Percentiles rank a stretch among this genome's conserved stretches.
phyloP scores from a whole-genome alignment of 2,113 vertebrate species.

The Merops nubicus region DNA sequence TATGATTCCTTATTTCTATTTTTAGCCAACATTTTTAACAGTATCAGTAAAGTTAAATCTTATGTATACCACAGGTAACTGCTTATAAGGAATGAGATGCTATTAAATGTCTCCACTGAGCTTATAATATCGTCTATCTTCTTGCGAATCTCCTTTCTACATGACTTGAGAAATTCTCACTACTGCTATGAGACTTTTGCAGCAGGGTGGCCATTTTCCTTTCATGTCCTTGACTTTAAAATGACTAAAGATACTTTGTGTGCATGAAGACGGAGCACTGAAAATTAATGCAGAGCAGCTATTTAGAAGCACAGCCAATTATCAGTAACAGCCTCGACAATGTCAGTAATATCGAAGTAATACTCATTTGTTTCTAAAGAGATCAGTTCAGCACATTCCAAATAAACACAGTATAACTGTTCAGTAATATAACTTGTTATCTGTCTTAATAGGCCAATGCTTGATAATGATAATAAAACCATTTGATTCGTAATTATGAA shows the following conservation, averaged over 20 bases:
- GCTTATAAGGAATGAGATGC: slow-evolving; percentile 25
- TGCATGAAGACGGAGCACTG: background rate
- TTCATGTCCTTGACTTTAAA: slow-evolving; percentile 71
- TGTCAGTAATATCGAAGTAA: slow-evolving; percentile 34
- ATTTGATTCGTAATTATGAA: slow-evolving; percentile 59
- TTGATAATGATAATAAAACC: slow-evolving; percentile 56
- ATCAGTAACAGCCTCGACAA: slow-evolving; percentile 31
- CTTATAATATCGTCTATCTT: background rate
- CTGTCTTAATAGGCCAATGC: slow-evolving; percentile 23
- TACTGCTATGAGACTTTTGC: slow-evolving; percentile 63
- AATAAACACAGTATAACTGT: slow-evolving; percentile 50
- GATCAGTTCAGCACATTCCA: slow-evolving; percentile 46
- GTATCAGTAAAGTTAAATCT: background rate
- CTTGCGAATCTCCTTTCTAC: slow-evolving; percentile 22
- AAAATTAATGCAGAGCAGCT: slow-evolving; percentile 33
- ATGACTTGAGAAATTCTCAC: slow-evolving; percentile 55
- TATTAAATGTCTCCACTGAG: slow-evolving; percentile 33
- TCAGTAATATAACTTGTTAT: slow-evolving; percentile 33
- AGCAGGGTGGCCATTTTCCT: slow-evolving; percentile 81
- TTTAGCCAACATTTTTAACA: slow-evolving; percentile 8
- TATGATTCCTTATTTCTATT: slow-evolving; percentile 34
- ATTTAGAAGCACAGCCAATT: slow-evolving; percentile 51
- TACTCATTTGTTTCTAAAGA: slow-evolving; percentile 60
- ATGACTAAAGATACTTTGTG: slow-evolving; percentile 64
- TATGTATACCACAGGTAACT: background rate